Base-by-base conservation (phyloP, 2,888 invertebrate species). In the Gibbula magus region DNA sequence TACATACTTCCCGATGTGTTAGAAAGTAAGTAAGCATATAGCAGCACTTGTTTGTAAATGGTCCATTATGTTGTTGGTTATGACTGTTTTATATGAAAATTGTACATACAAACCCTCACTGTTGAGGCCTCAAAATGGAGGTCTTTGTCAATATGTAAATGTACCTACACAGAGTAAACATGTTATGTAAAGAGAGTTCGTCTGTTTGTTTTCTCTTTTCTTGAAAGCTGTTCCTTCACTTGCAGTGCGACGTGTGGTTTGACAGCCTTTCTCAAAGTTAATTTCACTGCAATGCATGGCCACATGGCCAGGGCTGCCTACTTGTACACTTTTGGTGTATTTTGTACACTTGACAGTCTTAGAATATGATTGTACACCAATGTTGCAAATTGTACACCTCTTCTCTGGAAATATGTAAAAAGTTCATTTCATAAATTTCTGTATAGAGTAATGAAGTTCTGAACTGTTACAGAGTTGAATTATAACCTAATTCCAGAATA, bases 1-100 rank as follows among this genome's bases (percentile, higher is more conserved):
- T 61, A 61, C 25, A 61, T 61, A 61, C 13, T 4, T 61, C 61
- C 61, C 10, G 61, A 61, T 70, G 45, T 45, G 70, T 70, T 70
- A 70, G 70, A 10, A 67, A 8, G 35, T 35, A 45, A 45, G 45
- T 13, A 13, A 10, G 45, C 32, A 8, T 39, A 20, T 70, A 70
- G 70, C 32, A 35, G 35, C 70, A 70, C 32, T 70, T 70, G 70
- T 70, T 70, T 70, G 70, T 70, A 70, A 2, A 39, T 70, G 32
- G 45, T 45, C 25, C 56, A 20, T 35, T 70, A 29, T 70, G 70
- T 70, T 70, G 70, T 70, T 70, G 70, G 35, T 70, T 70, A 70
- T 70, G 56, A 56, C 29, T 70, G 70, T 70, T 70, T 70, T 70
- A 70, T 70, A 70, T 70, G 70, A 35, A 70, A n/a, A 70, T 22